Base-by-base conservation (phyloP, 2,888 invertebrate species). In the Teinopalpus imperialis region DNA sequence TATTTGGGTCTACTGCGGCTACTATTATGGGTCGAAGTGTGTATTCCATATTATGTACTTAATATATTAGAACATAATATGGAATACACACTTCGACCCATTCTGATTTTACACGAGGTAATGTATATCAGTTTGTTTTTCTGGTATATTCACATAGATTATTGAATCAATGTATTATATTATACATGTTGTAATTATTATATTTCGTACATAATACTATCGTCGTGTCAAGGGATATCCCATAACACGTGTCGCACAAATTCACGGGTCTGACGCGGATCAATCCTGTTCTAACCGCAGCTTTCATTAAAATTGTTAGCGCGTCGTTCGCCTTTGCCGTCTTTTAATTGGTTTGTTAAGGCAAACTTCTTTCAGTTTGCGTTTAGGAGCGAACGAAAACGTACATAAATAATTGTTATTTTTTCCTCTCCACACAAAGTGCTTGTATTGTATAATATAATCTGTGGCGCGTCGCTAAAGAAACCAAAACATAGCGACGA, bases 221-320 rank as follows among this genome's bases (percentile, higher is more conserved):
- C n/a, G n/a, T n/a, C n/a, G n/a, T n/a, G n/a, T n/a, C n/a, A n/a
- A n/a, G n/a, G n/a, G n/a, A n/a, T n/a, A n/a, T n/a, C n/a, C n/a
- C n/a, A n/a, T n/a, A 43, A 37, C 43, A 48, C 45, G 43, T 44
- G 30, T 29, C 46, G 20, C 18, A 30, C 34, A 40, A 53, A 49
- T 45, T 52, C 32, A 36, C 36, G 54, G 62, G 59, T 61, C 52
- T 44, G 49, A 63, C 69, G 73, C 83, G 74, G 87, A 74, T 81
- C 68, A 74, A 87, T 86, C 87, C 85, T 81, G 88, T 87, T 88
- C 58, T 39, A 87, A 86, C 85, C 76, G 75, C 81, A 79, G 63
- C 61, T 65, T 73, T 69, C 59, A 67, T 68, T 68, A 72, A 69
- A 69, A 74, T 74, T 65, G 70, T 69, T 73, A 64, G 69, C 61